Evolutionary conservation across 2,113 vertebrate species (phyloP).

Genomic region (Zosterops lateralis): DNA sequence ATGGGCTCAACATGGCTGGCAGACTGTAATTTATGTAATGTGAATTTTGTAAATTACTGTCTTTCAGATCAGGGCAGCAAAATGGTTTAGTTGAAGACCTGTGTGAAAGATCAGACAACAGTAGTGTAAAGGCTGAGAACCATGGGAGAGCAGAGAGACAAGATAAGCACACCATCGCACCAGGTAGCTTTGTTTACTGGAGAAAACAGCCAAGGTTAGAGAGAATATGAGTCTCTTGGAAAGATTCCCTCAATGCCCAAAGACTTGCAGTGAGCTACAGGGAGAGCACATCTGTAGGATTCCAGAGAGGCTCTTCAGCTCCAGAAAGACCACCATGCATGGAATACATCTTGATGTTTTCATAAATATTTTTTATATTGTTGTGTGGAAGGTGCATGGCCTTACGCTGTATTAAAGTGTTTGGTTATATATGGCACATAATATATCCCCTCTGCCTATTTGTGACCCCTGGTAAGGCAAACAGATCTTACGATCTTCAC

Average conservation of each 20-base stretch:
- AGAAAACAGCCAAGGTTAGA: neutral
- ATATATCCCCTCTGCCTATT: neutral
- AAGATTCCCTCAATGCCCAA: neutral
- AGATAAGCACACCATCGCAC: rapidly evolving
- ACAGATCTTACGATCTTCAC: rapidly evolving
- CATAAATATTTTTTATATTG: neutral
- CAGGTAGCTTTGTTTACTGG: neutral
- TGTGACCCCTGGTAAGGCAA: neutral
- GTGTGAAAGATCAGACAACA: neutral
- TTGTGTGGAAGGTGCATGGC: neutral
- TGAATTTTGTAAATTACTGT: neutral
- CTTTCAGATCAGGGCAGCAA: neutral
- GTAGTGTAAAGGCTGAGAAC: neutral
- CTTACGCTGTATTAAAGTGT: neutral
- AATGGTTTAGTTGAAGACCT: neutral
- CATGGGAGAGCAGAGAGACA: neutral
- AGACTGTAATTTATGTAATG: neutral
- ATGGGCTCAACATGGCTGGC: neutral
- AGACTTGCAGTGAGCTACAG: neutral
- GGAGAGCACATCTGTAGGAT: neutral
- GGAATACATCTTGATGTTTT: neutral
- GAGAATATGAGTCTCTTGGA: neutral
- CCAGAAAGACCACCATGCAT: neutral
- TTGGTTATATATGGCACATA: neutral
- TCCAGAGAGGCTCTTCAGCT: neutral